These are phyloP conservation scores for Ryuthela nishihirai DNA, from an alignment of 2,888 invertebrate species.

Conservation along the genomic window DNA sequence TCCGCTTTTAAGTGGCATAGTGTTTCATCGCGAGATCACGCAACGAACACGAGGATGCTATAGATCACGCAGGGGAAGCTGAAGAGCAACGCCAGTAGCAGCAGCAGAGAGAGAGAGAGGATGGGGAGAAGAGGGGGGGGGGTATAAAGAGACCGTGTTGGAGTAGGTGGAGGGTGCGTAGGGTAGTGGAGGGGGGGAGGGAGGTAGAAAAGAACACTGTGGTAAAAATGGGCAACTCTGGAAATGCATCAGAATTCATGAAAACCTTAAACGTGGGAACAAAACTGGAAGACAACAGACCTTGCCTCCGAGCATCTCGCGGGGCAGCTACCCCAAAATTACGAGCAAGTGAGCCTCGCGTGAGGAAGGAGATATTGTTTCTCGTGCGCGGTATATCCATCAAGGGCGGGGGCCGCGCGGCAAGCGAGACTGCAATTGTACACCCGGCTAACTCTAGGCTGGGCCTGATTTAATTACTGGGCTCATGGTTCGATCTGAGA, in stretches of 20 bases:
- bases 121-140: slow-evolving; percentile 1
- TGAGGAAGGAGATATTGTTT: too few relatives aligned
- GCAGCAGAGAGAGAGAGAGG: too few relatives aligned
- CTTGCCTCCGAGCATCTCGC: slow-evolving; percentile 14
- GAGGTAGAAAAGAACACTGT: slow-evolving; percentile 23
- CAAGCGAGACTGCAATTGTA: too few relatives aligned
- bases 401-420: too few relatives aligned
- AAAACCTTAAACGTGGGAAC: slow-evolving; percentile 38
- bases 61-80: slow-evolving; percentile 32
- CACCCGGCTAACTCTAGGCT: too few relatives aligned
- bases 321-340: too few relatives aligned
- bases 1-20: slow-evolving; percentile 29
- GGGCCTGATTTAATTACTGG: too few relatives aligned
- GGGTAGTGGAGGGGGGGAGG: slow-evolving; percentile 1
- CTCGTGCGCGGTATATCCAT: too few relatives aligned
- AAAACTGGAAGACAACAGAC: slow-evolving; percentile 31
- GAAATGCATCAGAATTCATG: slow-evolving; percentile 38
- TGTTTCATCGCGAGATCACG: slow-evolving; percentile 35
- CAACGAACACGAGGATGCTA: slow-evolving; percentile 23
- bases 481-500: too few relatives aligned
- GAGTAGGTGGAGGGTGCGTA: not conserved
- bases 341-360: too few relatives aligned
- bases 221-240: slow-evolving; percentile 36
- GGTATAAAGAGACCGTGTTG: not conserved
- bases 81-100: slow-evolving; percentile 10